Percentiles rank a stretch among this genome's conserved stretches.
Conservation (phyloP, 2,113 vertebrate species). For the Mesembrinibis cayennensis region DNA sequence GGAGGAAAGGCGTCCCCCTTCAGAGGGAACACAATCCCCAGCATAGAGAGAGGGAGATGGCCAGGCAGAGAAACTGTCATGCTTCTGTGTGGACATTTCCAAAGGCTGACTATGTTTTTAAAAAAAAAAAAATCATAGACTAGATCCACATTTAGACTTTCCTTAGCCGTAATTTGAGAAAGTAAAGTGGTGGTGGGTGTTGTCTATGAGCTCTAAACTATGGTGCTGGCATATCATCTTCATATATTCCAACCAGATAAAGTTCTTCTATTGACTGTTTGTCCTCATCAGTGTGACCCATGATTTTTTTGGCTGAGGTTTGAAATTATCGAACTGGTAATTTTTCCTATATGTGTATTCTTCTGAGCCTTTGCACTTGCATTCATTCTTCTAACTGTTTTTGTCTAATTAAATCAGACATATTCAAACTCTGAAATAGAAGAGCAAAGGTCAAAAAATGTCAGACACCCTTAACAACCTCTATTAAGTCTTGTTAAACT, state of each 20-base stretch:
- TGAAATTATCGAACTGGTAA: neutral
- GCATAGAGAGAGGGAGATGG: neutral
- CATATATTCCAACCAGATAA: neutral
- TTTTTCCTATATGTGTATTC: neutral
- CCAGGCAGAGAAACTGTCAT: neutral
- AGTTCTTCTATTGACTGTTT: neutral
- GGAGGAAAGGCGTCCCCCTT: neutral
- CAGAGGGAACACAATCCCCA: neutral
- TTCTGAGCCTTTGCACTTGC: conserved; percentile 1
- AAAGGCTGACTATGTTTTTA: neutral
- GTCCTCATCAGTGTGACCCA: neutral
- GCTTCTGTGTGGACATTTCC: neutral
- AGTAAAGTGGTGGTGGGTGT: neutral
- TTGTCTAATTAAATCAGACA: conserved; percentile 58
- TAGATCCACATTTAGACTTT: neutral
- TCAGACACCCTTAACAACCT: conserved; percentile 31
- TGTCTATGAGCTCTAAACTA: neutral
- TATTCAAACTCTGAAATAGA: conserved; percentile 37
- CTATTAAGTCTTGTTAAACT: conserved; percentile 46
- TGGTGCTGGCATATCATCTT: neutral
- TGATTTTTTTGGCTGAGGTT: neutral
- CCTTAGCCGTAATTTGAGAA: neutral
- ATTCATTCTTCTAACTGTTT: conserved; percentile 24
- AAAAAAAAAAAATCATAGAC: neutral
- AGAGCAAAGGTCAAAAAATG: conserved; percentile 60